A percentile compares a stretch with the other conserved stretches of the same genome.
Conservation (phyloP, 2,113 vertebrate species). For the Sula dactylatra region DNA sequence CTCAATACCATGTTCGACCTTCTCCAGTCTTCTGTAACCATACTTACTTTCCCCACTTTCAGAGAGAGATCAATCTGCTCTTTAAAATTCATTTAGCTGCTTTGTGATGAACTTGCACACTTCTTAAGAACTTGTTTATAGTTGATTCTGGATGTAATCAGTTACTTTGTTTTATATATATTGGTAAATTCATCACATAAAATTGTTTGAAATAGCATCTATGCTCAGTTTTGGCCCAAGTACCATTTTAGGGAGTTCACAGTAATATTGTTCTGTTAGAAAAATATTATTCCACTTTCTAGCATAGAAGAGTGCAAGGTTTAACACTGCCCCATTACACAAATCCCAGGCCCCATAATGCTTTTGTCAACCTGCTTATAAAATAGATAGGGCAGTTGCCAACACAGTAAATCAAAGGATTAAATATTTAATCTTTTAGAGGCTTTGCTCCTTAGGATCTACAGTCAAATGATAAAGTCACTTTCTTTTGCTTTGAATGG, state of each 20-base stretch:
- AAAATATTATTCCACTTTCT: background rate
- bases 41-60: background rate
- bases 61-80: background rate
- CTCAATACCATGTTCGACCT: rapidly evolving
- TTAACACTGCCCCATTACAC: background rate
- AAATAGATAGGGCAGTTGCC: slow-evolving; percentile 7
- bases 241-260: background rate
- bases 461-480: slow-evolving; percentile 20
- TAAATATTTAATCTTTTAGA: slow-evolving; percentile 53
- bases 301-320: background rate
- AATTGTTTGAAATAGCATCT: background rate
- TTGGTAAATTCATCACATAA: background rate
- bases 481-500: slow-evolving; percentile 12
- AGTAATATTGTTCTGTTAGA: background rate
- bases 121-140: background rate
- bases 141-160: background rate
- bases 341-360: background rate
- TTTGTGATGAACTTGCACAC: background rate
- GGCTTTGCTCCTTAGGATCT: slow-evolving; percentile 24
- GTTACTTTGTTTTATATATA: background rate
- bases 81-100: background rate
- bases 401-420: slow-evolving; percentile 32
- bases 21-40: background rate
- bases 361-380: slow-evolving; percentile 31
- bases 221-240: rapidly evolving